phyloP scores from a whole-genome alignment of 2,113 vertebrate species.

The Onychostruthus taczanowskii region DNA sequence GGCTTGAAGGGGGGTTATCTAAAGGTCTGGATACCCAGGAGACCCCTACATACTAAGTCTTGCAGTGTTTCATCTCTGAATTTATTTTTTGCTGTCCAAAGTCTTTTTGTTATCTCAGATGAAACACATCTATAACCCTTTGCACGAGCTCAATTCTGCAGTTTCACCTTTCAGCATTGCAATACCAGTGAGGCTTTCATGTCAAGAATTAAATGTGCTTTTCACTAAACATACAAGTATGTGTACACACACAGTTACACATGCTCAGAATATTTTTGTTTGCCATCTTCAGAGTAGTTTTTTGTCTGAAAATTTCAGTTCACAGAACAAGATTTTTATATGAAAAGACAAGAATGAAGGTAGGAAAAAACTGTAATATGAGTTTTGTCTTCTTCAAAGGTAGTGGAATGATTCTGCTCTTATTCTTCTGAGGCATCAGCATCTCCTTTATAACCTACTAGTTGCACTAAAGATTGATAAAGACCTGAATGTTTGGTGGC shows the following conservation, averaged over 20 bases:
- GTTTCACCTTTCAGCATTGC: background rate
- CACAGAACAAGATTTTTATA: background rate
- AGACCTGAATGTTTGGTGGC: background rate
- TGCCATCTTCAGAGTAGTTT: background rate
- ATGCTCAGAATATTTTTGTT: background rate
- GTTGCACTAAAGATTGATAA: background rate
- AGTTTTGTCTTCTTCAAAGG: background rate
- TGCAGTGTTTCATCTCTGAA: background rate
- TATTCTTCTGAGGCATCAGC: background rate
- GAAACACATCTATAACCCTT: background rate
- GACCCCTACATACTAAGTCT: background rate
- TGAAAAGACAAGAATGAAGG: background rate
- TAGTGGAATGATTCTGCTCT: background rate
- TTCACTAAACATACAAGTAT: background rate
- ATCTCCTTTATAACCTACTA: background rate
- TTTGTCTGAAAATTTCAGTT: background rate
- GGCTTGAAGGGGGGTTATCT: background rate
- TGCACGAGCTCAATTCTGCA: slow-evolving; percentile 21
- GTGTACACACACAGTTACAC: background rate
- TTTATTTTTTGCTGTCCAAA: background rate
- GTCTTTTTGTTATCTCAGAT: background rate
- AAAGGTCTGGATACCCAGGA: background rate
- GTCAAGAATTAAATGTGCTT: background rate
- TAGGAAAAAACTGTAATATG: background rate
- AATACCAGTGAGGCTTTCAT: background rate